Conservation (phyloP, 2,797 vertebrate genomes). For the Pogonophryne albipinna region DNA sequence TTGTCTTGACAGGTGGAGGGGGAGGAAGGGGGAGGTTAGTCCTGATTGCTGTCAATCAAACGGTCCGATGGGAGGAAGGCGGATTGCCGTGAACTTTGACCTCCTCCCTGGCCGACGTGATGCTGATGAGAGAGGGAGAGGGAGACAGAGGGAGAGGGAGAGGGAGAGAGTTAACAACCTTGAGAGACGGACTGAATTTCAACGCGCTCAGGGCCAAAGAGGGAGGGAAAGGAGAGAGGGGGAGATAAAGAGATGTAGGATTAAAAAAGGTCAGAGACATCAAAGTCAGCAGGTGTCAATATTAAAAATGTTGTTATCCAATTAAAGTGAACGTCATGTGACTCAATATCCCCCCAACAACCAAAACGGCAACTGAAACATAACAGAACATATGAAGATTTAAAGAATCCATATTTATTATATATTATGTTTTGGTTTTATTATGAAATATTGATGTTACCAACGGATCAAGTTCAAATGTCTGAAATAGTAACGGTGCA, state of each 20-base stretch:
- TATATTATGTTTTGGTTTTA: too few relatives aligned
- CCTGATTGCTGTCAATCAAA: conserved; percentile 99
- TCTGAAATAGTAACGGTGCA: too few relatives aligned
- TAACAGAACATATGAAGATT: too few relatives aligned
- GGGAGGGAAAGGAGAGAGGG: background rate
- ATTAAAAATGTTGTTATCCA: background rate
- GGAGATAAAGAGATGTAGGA: background rate
- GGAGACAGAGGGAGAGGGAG: conserved; percentile 79
- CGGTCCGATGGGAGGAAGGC: conserved; percentile 92
- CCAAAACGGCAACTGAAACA: too few relatives aligned
- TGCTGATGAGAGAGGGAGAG: conserved; percentile 86
- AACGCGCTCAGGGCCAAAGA: conserved; percentile 81
- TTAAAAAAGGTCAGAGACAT: background rate
- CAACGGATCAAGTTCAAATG: too few relatives aligned
- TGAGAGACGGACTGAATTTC: conserved; percentile 96
- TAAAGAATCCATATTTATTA: too few relatives aligned
- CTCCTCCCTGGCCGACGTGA: conserved; percentile 67
- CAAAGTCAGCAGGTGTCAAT: conserved; percentile 21
- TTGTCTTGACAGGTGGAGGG: conserved; percentile 64
- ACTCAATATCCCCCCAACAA: too few relatives aligned
- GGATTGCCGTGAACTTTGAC: conserved; percentile 93
- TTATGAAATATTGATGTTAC: too few relatives aligned
- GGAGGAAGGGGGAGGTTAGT: conserved; percentile 52
- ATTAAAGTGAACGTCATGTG: background rate
- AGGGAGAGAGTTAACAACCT: conserved; percentile 92